Evolutionary conservation across 2,113 vertebrate genomes (phyloP).

Genomic region (Bagarius yarrelli): DNA sequence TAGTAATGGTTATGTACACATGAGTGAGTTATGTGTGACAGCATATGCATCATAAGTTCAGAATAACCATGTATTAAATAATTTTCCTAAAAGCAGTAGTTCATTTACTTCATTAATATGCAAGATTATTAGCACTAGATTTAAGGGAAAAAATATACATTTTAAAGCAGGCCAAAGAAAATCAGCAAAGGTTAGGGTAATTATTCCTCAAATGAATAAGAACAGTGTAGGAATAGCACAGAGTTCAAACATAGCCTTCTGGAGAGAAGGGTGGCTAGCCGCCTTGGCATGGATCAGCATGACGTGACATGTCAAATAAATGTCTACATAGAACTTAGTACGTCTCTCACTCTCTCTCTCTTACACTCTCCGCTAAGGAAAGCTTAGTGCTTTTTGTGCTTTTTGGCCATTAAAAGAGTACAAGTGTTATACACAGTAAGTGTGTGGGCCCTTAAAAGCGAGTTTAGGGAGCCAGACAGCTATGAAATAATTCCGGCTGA

Average conservation of each 20-base stretch:
- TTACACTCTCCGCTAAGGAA: conserved; percentile 26
- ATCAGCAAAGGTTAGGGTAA: conserved; percentile 61
- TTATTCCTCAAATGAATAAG: conserved; percentile 66
- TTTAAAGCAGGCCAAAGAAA: conserved; percentile 54
- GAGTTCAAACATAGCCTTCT: conserved; percentile 60
- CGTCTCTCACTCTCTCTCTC: conserved; percentile 25
- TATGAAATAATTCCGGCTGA: conserved; percentile 43
- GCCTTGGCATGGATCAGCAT: conserved; percentile 53
- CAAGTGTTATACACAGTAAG: conserved; percentile 55
- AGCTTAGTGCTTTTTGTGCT: conserved; percentile 50
- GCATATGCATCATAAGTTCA: too few relatives aligned
- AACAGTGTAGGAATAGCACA: conserved; percentile 59
- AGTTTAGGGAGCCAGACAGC: conserved; percentile 39
- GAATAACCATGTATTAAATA: too few relatives aligned
- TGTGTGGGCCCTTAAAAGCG: conserved; percentile 43
- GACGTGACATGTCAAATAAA: conserved; percentile 68
- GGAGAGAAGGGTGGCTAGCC: conserved; percentile 56
- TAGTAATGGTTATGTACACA: too few relatives aligned
- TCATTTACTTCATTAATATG: conserved; percentile 23
- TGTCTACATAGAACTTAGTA: conserved; percentile 58
- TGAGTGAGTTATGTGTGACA: too few relatives aligned
- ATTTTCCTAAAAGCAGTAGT: too few relatives aligned
- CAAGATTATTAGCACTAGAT: conserved; percentile 52
- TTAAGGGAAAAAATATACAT: conserved; percentile 38
- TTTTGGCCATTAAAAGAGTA: conserved; percentile 50